Evolutionary conservation across 1,140 invertebrate species (phyloP), one percentile per base, ranked within the genome.

Genomic region (Neuroterus valhalla): DNA sequence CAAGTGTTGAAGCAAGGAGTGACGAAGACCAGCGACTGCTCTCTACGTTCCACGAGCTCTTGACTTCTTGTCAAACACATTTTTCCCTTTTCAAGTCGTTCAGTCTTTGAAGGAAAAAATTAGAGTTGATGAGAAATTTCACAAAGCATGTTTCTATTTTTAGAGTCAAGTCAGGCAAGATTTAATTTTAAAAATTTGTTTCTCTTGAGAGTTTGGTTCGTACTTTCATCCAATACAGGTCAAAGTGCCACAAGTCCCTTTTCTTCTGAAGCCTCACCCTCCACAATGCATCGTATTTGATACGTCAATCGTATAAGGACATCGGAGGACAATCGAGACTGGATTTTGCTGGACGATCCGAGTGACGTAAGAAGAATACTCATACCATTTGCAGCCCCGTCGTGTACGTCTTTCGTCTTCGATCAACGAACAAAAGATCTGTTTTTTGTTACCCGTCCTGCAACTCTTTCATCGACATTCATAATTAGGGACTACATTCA

Each of bases 301-400:
- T 31, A 26, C 26, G 55, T 62, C 55, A 23, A 62, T 38, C 55
- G 55, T 62, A 62, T 31, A 62, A 62, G 55, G 52, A 31, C 55
- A 38, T 31, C 26, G 31, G 55, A 62, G 55, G 26, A 38, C 55
- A 38, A 62, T 62, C 21, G 26, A 38, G 26, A 31, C 26, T 62
- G 55, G 31, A 62, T 62, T 38, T 62, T 14, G 23, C 52, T 31
- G 26, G 55, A 38, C 8, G 8, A 26, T 62, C 23, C 55, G n/a
- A 31, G 55, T 62, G 55, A 62, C 26, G 55, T 62, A 62, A 62
- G 55, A 31, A 62, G 55, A n/a, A 55, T 8, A 62, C 55, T 31
- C 55, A 10, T 26, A 55, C 52, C 19, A 21, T 5, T 55, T 10
- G 52, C 52, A 55, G 26, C 12, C 52, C 23, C 26, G 55, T 3